phyloP scores from a whole-genome alignment of 2,113 vertebrate species.

The Henicopernis longicauda region DNA sequence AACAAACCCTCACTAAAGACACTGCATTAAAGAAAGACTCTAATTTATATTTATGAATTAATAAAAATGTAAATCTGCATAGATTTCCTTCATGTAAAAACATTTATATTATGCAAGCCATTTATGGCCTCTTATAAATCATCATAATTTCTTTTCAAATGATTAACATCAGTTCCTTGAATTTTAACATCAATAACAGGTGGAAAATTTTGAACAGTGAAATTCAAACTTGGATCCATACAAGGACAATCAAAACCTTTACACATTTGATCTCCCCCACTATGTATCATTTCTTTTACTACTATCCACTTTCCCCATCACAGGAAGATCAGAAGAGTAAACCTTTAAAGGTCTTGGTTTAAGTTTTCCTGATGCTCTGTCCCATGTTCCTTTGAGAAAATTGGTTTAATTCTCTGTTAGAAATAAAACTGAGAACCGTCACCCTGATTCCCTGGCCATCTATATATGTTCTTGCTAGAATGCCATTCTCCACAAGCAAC shows the following conservation, averaged over 20 bases:
- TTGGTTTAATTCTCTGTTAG: not conserved
- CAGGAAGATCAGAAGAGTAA: not conserved
- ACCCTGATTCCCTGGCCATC: not conserved
- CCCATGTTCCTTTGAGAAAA: not conserved
- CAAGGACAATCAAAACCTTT: not conserved
- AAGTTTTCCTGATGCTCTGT: not conserved
- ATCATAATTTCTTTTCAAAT: conserved; percentile 37
- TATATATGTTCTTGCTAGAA: not conserved
- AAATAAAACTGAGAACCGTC: not conserved
- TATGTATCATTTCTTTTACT: not conserved
- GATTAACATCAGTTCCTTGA: conserved; percentile 31
- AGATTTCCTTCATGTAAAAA: conserved; percentile 58
- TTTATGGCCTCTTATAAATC: conserved; percentile 55
- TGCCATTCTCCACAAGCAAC: not conserved
- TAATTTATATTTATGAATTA: conserved; percentile 65
- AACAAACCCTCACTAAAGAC: conserved; percentile 30
- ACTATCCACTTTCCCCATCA: not conserved
- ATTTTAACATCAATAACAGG: conserved; percentile 35
- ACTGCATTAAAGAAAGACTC: conserved; percentile 39
- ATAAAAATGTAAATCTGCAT: conserved; percentile 66
- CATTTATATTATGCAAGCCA: conserved; percentile 52
- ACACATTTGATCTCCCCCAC: not conserved
- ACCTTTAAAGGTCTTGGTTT: not conserved
- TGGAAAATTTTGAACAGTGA: conserved; percentile 18
- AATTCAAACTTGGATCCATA: not conserved